Conservation (phyloP, 2,888 invertebrate genomes). For the Parnassius apollo region DNA sequence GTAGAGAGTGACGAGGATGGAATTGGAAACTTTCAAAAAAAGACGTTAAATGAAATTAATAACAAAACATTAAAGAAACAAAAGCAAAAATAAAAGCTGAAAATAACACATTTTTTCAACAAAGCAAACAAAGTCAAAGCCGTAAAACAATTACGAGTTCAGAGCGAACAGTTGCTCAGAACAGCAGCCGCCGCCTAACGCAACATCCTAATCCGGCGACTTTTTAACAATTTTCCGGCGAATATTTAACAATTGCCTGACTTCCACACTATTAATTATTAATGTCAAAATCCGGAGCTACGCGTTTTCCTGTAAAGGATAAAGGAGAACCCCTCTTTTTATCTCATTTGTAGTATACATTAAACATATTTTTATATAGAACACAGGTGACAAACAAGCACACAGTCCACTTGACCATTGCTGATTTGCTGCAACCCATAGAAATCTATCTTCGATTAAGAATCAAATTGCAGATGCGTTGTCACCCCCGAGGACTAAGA, state of each 20-base stretch:
- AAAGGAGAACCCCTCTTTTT: neutral
- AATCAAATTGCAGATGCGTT: too few relatives aligned
- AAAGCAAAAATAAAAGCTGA: too few relatives aligned
- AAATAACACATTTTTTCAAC: neutral
- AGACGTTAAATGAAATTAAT: too few relatives aligned
- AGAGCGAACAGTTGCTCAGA: neutral
- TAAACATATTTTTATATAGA: too few relatives aligned
- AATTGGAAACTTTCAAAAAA: too few relatives aligned
- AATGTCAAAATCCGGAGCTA: constrained; percentile 3
- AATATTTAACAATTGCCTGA: constrained; percentile 6
- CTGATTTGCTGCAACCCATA: too few relatives aligned
- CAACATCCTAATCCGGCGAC: constrained; percentile 9
- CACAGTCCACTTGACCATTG: too few relatives aligned
- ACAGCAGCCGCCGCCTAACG: neutral
- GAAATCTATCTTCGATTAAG: too few relatives aligned
- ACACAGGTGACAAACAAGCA: too few relatives aligned
- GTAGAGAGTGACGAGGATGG: too few relatives aligned
- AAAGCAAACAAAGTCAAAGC: constrained; percentile 1
- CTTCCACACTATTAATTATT: constrained; percentile 17
- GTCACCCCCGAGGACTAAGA: too few relatives aligned
- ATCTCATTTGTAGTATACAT: neutral
- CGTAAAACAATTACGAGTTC: neutral
- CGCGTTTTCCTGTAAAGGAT: neutral
- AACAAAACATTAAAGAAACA: too few relatives aligned
- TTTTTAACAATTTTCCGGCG: constrained; percentile 12